Conservation (phyloP, 2,113 vertebrate species). For the Theropithecus gelada region DNA sequence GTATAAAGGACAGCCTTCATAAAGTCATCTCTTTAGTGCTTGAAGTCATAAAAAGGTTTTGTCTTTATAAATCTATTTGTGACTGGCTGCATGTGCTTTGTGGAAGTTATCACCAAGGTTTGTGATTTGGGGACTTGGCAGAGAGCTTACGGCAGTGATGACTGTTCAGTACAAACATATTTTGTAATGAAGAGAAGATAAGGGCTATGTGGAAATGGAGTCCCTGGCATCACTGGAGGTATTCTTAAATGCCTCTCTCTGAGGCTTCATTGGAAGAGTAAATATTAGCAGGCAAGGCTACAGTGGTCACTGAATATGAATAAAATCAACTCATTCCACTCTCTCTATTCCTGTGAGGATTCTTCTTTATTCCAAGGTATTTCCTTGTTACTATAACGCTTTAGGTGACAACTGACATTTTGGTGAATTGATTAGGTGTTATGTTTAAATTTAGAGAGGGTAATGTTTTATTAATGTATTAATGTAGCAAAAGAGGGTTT, state of each 20-base stretch:
- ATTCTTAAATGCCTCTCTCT: background rate
- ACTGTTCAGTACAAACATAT: background rate
- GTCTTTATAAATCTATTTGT: background rate
- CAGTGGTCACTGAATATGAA: background rate
- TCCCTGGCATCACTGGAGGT: background rate
- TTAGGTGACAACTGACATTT: constrained; percentile 64
- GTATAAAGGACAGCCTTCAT: background rate
- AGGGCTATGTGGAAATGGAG: background rate
- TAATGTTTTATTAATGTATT: constrained; percentile 69
- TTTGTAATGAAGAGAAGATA: constrained; percentile 51
- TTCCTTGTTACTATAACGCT: constrained; percentile 38
- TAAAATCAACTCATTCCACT: background rate
- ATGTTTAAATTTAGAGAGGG: constrained; percentile 66
- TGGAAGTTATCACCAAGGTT: background rate
- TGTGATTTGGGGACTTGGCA: background rate
- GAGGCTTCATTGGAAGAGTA: background rate
- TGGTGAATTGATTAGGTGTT: constrained; percentile 70
- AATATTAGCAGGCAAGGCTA: background rate
- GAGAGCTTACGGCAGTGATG: background rate
- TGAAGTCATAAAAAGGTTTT: background rate
- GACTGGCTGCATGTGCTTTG: background rate
- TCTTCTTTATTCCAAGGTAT: constrained; percentile 49
- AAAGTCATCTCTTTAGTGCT: background rate
- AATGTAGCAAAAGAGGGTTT: background rate
- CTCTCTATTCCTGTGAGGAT: background rate